Conservation (phyloP, 2,888 invertebrate genomes). For the Agapetus fuscipes region DNA sequence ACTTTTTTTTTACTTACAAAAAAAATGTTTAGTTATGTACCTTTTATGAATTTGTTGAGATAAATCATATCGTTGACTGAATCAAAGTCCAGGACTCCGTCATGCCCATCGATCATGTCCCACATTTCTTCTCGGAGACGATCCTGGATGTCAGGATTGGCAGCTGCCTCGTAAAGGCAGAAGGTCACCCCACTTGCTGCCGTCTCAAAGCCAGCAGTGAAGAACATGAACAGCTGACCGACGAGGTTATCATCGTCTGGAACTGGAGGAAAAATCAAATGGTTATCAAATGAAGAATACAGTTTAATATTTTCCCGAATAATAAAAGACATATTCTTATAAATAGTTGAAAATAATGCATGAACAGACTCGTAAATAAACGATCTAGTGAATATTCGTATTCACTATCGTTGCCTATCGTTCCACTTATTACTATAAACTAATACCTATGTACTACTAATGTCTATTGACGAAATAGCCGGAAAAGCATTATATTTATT, state of each 20-base stretch:
- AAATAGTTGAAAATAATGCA: too few species aligned
- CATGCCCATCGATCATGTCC: conserved; percentile 20
- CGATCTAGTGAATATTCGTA: too few species aligned
- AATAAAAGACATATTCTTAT: neutral
- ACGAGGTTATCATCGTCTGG: conserved; percentile 23
- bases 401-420: too few species aligned
- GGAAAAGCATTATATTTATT: too few species aligned
- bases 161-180: conserved; percentile 26
- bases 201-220: conserved; percentile 30
- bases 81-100: conserved; percentile 25
- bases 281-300: neutral
- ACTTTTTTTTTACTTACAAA: too few species aligned
- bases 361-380: too few species aligned
- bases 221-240: conserved; percentile 28
- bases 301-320: conserved; percentile 2
- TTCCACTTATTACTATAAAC: too few species aligned
- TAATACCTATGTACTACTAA: too few species aligned
- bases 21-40: conserved; percentile 19
- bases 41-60: conserved; percentile 26
- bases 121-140: conserved; percentile 27
- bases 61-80: conserved; percentile 27
- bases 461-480: too few species aligned
- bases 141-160: conserved; percentile 27
- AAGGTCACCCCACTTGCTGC: conserved; percentile 27
- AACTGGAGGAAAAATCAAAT: conserved; percentile 17